These are phyloP conservation scores for Cataglyphis hispanica DNA, from an alignment of 1,140 invertebrate species.

Conservation along the genomic window DNA sequence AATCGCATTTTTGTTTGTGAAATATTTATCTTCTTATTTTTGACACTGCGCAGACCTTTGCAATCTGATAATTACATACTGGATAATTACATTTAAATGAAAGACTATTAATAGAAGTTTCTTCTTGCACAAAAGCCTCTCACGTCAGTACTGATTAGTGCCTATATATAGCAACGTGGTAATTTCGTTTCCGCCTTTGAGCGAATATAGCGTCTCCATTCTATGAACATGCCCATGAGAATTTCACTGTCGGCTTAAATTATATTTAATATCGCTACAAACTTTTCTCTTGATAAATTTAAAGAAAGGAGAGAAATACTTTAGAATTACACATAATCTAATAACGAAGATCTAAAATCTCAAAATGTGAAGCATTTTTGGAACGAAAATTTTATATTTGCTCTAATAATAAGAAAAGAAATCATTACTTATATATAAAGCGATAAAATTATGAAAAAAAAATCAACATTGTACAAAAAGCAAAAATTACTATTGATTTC, in stretches of 20 bases:
- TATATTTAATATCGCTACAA: not conserved
- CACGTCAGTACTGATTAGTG: slow-evolving; percentile 1
- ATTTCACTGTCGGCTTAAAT: slow-evolving; percentile 20
- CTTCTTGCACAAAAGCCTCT: slow-evolving; percentile 30
- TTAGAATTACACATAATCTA: not conserved
- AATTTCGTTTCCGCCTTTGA: slow-evolving; percentile 59
- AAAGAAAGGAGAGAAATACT: not conserved
- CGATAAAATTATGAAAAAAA: no score
- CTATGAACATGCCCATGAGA: not conserved
- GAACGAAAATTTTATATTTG: no score
- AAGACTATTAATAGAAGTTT: slow-evolving; percentile 15
- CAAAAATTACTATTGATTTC: no score
- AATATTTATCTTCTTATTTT: slow-evolving; percentile 1
- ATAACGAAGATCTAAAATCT: no score
- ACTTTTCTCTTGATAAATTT: not conserved
- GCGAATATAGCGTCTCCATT: slow-evolving; percentile 21
- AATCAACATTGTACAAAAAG: no score
- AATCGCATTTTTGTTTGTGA: not conserved
- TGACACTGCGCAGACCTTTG: not conserved
- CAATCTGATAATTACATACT: slow-evolving; percentile 27
- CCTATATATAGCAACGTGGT: slow-evolving; percentile 45
- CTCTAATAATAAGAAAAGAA: no score
- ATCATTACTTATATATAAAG: no score
- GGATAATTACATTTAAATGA: slow-evolving; percentile 37
- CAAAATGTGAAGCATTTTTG: no score